A percentile compares a stretch with the other conserved stretches of the same genome.
Conservation (phyloP, 2,797 vertebrate genomes). For the Cryptoblepharus egeriae region DNA sequence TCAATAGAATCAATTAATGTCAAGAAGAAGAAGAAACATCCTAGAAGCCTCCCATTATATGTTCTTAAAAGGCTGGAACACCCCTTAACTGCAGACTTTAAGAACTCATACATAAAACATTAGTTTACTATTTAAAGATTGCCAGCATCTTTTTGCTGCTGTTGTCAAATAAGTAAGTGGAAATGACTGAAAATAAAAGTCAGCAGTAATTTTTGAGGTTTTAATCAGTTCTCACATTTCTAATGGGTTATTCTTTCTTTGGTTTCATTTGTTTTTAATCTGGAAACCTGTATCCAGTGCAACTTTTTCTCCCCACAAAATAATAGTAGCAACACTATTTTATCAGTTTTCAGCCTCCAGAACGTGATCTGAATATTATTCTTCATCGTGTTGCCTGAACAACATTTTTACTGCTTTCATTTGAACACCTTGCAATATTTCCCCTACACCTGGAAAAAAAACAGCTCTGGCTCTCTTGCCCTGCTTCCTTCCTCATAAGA, state of each 20-base stretch:
- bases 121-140: not conserved
- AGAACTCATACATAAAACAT: not conserved
- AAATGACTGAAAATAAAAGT: not conserved
- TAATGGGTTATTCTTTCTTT: not conserved
- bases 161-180: not conserved
- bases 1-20: not conserved
- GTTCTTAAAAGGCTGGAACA: not conserved
- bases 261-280: not conserved
- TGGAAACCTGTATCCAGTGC: not conserved
- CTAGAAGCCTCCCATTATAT: not conserved
- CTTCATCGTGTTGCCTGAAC: not conserved
- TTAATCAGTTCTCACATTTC: not conserved
- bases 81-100: not conserved
- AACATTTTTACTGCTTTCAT: too few relatives aligned
- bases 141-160: not conserved
- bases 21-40: not conserved
- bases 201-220: not conserved
- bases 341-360: not conserved
- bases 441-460: too few relatives aligned
- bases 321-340: not conserved
- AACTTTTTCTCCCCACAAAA: not conserved
- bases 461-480: too few relatives aligned
- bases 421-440: too few relatives aligned
- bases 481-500: too few relatives aligned
- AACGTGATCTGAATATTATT: not conserved